Conservation (phyloP, 2,888 invertebrate species). For the Sarcophaga rosellei region DNA sequence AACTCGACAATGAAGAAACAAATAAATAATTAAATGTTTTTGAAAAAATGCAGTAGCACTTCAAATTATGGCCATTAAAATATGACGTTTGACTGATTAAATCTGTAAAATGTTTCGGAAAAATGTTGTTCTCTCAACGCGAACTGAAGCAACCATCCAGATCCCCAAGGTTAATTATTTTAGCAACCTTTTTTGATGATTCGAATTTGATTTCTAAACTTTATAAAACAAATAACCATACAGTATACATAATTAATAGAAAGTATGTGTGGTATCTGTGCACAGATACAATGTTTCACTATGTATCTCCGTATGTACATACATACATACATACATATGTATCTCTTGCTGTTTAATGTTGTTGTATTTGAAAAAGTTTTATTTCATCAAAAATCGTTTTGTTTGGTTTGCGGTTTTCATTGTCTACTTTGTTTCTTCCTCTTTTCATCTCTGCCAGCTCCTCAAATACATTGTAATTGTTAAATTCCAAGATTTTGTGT, state of each 20-base stretch:
- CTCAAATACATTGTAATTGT: not conserved
- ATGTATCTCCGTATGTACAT: not conserved
- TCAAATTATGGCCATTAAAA: constrained; percentile 61
- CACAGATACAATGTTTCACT: not conserved
- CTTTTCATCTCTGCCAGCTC: not conserved
- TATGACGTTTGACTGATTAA: constrained; percentile 57
- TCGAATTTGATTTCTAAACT: constrained; percentile 12
- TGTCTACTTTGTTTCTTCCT: not conserved
- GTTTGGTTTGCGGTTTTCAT: constrained; percentile 49
- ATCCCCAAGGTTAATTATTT: constrained; percentile 61
- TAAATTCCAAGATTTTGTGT: constrained; percentile 9
- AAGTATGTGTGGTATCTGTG: too few relatives aligned
- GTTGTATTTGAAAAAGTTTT: too few relatives aligned
- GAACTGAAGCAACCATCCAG: not conserved
- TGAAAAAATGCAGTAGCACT: constrained; percentile 64
- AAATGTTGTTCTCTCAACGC: not conserved
- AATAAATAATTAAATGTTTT: not conserved
- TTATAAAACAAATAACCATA: not conserved
- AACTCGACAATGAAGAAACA: not conserved
- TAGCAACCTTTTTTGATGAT: constrained; percentile 32
- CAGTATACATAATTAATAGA: too few relatives aligned
- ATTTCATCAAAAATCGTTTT: not conserved
- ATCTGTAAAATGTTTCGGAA: constrained; percentile 53
- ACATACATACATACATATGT: too few relatives aligned
- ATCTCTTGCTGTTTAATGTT: too few relatives aligned